A percentile compares a stretch with the other conserved stretches of the same genome.
These are phyloP conservation scores for Gobio gobio DNA, from an alignment of 2,113 vertebrate genomes.

Conservation along the genomic window DNA sequence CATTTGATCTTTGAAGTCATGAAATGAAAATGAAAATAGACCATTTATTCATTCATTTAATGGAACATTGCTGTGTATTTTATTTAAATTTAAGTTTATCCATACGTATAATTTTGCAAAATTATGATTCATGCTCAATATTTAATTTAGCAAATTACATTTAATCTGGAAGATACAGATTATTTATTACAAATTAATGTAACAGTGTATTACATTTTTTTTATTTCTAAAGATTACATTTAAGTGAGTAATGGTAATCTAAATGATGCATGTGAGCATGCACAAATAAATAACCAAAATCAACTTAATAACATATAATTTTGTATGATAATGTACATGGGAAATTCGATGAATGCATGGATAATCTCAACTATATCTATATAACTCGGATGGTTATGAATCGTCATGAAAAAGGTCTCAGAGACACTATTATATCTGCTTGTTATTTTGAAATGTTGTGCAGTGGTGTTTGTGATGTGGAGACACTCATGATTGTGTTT, in stretches of 20 bases:
- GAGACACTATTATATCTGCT: not conserved
- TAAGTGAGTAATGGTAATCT: no score
- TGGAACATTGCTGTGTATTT: no score
- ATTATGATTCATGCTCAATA: no score
- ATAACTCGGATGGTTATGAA: not conserved
- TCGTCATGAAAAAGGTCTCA: not conserved
- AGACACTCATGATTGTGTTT: constrained; percentile 52
- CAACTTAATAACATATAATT: not conserved
- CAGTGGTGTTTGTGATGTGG: not conserved
- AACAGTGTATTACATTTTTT: no score
- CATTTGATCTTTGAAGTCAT: not conserved
- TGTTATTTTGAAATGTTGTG: constrained; percentile 14
- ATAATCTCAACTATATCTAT: not conserved
- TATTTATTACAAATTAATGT: no score
- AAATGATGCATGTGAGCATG: no score
- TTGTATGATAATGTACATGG: not conserved
- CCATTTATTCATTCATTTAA: not conserved
- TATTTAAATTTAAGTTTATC: no score
- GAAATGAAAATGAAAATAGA: not conserved
- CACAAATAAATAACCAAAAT: no score
- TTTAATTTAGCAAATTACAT: no score
- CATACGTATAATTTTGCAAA: no score
- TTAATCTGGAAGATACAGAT: no score
- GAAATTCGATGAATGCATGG: not conserved
- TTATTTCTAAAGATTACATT: no score